Percentiles rank a stretch among this genome's conserved stretches.
Conservation (phyloP, 2,797 vertebrate genomes). For the Notolabrus celidotus region DNA sequence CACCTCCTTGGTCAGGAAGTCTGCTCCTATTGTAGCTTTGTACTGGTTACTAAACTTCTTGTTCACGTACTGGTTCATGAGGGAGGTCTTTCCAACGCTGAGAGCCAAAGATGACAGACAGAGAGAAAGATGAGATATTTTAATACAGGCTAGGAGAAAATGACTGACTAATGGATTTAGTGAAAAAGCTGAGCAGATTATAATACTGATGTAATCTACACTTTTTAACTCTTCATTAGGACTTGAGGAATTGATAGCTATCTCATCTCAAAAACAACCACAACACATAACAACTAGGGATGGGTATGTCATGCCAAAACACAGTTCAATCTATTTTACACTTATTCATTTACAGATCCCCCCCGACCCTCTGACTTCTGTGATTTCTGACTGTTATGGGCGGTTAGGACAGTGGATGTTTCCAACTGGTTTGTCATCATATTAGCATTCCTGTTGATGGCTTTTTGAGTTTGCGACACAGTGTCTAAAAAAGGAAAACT, state of each 20-base stretch:
- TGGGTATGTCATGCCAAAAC: no score
- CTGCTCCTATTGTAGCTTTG: constrained; percentile 95
- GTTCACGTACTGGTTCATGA: constrained; percentile 97
- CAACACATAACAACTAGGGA: no score
- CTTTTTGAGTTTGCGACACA: no score
- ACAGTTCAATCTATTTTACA: no score
- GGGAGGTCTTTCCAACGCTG: constrained; percentile 94
- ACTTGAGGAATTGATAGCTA: no score
- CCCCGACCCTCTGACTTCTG: no score
- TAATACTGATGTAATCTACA: no score
- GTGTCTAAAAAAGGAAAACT: no score
- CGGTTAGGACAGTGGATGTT: neutral
- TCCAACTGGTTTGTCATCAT: neutral
- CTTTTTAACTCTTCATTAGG: no score
- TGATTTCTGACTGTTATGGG: no score
- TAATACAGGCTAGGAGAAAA: neutral
- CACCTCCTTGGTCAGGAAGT: constrained; percentile 95
- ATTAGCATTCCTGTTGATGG: neutral
- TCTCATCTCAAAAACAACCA: no score
- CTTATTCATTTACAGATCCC: no score
- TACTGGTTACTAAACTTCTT: constrained; percentile 97
- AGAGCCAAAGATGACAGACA: constrained; percentile 22
- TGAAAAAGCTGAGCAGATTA: neutral
- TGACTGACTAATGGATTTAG: neutral
- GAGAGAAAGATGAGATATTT: neutral